Evolutionary conservation across 2,113 vertebrate species (phyloP), one percentile per base, ranked within the genome.

Genomic region (Ornithorhynchus anatinus): DNA sequence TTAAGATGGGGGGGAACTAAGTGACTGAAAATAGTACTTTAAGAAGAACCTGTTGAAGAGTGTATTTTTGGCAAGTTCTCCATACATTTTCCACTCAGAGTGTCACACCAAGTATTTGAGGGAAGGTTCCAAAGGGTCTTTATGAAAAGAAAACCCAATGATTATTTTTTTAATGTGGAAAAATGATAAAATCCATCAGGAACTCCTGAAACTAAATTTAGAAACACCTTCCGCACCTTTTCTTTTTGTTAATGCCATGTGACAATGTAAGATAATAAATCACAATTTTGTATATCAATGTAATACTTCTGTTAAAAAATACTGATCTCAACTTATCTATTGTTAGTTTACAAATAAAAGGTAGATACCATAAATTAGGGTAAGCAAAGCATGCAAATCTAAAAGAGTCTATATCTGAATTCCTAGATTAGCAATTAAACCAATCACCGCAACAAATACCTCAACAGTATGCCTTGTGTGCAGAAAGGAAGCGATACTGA

Each of bases 381-480:
- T 96, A 97, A 98, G 96, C 96, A 96, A 98, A 97, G 97, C 97
- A 99, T 99, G 97, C 97, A 99, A 95, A 94, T 96, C 95, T 98
- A 99, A 94, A n/a, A 95, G 94, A 92, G 77, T 91, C 93, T 95
- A 96, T 92, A 92, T 94, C 93, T 92, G 93, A 95, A 95, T 89
- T 95, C 97, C 98, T 99, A 94, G 92, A 94, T 93, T 94, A 99
- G 96, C 98, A 97, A 96, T 97, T 98, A 99, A 98, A 99, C 98
- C 98, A 99, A 98, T 99, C 98, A 99, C 98, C 97, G 96, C 97
- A 98, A 97, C 97, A 99, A 99, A 98, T 99, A 99, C 98, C 98
- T 99, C 97, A 96, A 98, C 97, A 97, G 97, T 97, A 97, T 95
- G 96, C 97, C 97, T 94, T 96, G 97, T 95, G 97, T 98, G 97